Evolutionary conservation across 2,888 invertebrate genomes (phyloP), one percentile per base, ranked within the genome.

Genomic region (Camponotus fellah): DNA sequence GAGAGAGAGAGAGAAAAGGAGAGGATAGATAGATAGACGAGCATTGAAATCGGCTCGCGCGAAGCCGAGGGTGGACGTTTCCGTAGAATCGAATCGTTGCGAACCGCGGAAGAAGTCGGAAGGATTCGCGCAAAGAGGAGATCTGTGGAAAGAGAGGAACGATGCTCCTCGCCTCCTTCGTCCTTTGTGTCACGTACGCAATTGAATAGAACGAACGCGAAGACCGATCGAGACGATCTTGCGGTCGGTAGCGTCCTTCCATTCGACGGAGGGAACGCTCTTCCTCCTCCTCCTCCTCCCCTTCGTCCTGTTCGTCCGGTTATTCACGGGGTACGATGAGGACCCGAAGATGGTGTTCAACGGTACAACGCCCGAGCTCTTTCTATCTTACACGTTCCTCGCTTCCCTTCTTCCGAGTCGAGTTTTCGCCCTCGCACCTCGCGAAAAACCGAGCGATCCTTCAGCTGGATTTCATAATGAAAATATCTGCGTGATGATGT

Each of bases 191-290:
- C 79, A 72, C 79, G 79, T 71, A 72, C 72, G 71, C 79, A 71
- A 80, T 80, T 80, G 79, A 80, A 80, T 80, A 80, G 79, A 72
- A 60, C 79, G 71, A 60, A 60, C 71, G 79, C 34, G 60, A 46
- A 37, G 79, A 80, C 71, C 79, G 79, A 79, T 71, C 71, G 79
- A 74, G 77, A 49, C 81, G 82, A 82, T 85, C 81, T 75, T 75
- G 81, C 81, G 81, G 81, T 81, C 89, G 87, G 89, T 89, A 89
- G 89, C 87, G 87, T 87, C 87, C 79, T 17, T 17, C 17, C 46
- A 46, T 85, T 85, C 88, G 87, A 77, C 86, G 72, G 81, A 84
- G 49, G 79, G 85, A 88, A 84, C 72, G 49, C 65, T 82, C 34
- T 81, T 80, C 79, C 71, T 82, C 82, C 85, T 46, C 65, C 21